phyloP scores from a whole-genome alignment of 2,113 vertebrate species.

The Oncorhynchus clarkii region DNA sequence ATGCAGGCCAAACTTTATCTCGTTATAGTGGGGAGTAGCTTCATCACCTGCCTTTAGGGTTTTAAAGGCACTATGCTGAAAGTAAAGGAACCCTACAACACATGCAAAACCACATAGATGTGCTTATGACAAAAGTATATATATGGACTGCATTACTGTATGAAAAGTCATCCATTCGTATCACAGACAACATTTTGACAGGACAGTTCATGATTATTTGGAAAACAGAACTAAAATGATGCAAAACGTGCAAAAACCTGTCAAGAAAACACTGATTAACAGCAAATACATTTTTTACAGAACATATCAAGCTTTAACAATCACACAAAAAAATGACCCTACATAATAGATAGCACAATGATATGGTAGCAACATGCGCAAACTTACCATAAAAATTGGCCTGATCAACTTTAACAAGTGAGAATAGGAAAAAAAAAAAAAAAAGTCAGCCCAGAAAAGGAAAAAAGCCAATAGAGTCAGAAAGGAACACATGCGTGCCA shows the following conservation, averaged over 20 bases:
- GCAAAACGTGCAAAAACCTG: background rate
- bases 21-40: background rate
- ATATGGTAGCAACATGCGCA: conserved; percentile 54
- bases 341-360: conserved; percentile 16
- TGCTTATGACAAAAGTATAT: conserved; percentile 8
- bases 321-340: background rate
- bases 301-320: background rate
- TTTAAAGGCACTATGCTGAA: conserved; percentile 11
- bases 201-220: background rate
- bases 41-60: conserved; percentile 28
- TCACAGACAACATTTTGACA: background rate
- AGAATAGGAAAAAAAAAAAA: conserved; percentile 66
- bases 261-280: background rate
- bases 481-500: conserved; percentile 42
- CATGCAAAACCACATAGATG: conserved; percentile 25
- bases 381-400: conserved; percentile 78
- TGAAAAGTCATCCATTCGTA: conserved; percentile 21
- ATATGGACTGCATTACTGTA: background rate
- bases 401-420: conserved; percentile 77
- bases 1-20: background rate
- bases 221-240: too few species aligned
- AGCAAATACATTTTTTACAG: background rate
- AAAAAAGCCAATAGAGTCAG: conserved; percentile 41
- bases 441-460: conserved; percentile 59
- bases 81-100: background rate